These are phyloP conservation scores for Linhomoeus sp. DNA, from an alignment of 2,888 invertebrate genomes.

Conservation along the genomic window DNA sequence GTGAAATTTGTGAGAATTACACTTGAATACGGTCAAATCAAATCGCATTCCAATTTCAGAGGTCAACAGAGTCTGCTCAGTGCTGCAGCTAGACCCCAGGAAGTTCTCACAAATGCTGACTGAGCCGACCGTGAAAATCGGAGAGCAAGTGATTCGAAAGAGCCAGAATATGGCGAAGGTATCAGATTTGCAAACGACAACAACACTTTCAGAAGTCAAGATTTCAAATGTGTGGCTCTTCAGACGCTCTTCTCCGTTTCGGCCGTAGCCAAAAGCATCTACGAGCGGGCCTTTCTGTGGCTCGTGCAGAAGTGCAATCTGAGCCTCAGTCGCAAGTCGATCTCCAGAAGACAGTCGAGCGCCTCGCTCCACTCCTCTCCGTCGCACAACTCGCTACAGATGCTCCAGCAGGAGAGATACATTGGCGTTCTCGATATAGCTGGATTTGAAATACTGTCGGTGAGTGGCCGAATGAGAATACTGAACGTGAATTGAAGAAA, in stretches of 20 bases:
- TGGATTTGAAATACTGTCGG: constrained; percentile 23
- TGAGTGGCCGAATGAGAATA: no score
- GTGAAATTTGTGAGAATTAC: no score
- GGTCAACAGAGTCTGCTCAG: constrained; percentile 14
- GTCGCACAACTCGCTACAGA: no score
- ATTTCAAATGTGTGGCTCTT: no score
- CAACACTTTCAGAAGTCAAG: no score
- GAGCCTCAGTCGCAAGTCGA: not conserved
- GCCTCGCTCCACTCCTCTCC: no score
- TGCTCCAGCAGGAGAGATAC: constrained; percentile 7
- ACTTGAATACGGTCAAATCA: no score
- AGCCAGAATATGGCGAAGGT: constrained; percentile 34
- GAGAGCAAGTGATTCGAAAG: constrained; percentile 33
- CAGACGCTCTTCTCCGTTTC: constrained; percentile 15
- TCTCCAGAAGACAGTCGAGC: not conserved
- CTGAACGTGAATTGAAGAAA: no score
- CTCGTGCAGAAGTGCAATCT: constrained; percentile 16
- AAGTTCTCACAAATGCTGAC: constrained; percentile 29
- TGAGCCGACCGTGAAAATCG: constrained; percentile 34
- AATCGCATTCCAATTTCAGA: no score
- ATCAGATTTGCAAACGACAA: no score
- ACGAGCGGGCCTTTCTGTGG: constrained; percentile 20
- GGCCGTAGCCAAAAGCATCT: constrained; percentile 19
- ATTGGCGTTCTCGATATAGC: constrained; percentile 25
- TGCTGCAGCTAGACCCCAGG: constrained; percentile 13